Base-by-base conservation (phyloP, 2,888 invertebrate genomes). In the Brenthis ino region DNA sequence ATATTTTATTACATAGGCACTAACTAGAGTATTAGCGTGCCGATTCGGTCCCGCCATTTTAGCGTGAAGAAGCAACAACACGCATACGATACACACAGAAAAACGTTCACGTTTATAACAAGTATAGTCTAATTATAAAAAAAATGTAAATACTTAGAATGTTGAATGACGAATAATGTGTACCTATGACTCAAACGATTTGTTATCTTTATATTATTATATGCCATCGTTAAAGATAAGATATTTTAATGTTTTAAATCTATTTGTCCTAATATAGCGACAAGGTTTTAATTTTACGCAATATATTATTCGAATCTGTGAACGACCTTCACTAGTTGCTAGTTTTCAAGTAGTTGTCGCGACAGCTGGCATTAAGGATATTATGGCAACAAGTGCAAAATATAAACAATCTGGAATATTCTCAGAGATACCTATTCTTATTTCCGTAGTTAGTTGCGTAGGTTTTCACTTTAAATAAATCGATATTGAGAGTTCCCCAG, bases 271-370 rank as follows among this genome's bases (percentile, higher is more conserved):
- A 61, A 51, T 48, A 24, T 2, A 56, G 50, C 37, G n/a, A 61
- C 50, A 56, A 24, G 37, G 54, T 61, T 63, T 65, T 56, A 57
- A 16, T 51, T 68, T 68, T 54, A 24, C 57, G 57, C 53, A 58
- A 54, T 65, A 68, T 64, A 63, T 60, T 54, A 69, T 72, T 65
- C 64, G 54, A 64, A 58, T 37, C 48, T 68, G 67, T 57, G 20
- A 14, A 60, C 69, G 70, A 65, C 75, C 75, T 75, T 73, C 71
- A 70, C 64, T 58, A 65, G 43, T 65, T 58, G 67, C 69, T 54
- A 69, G 68, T 72, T 71, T 68, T 51, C 47, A 69, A 72, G 69
- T 63, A 55, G 58, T 68, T 67, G 51, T 67, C 56, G 51, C 57
- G 54, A 61, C 67, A 37, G 66, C 43, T 65, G 57, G 14, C 63